Base-by-base conservation (phyloP, 2,888 invertebrate species). In the Volucella bombylans region DNA sequence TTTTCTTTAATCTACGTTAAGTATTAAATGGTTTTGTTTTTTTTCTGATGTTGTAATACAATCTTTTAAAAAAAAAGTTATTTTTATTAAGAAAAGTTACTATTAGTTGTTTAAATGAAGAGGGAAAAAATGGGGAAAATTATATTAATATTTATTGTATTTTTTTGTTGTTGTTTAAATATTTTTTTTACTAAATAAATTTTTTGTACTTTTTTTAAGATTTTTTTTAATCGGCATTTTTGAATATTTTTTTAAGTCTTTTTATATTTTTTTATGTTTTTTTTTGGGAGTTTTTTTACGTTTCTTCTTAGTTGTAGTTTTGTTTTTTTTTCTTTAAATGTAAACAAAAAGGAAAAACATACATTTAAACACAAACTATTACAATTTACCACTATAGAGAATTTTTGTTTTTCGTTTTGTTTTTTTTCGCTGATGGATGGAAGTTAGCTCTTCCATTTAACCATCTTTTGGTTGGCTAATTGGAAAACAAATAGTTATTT, bases 121-220 rank as follows among this genome's bases (percentile, higher is more conserved):
- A 65, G 39, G 64, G 69, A 61, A 47, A 54, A 68, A 59, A 52
- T 47, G 1, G 31, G 31, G 31, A 68, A 74, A 67, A 54, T 41
- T 41, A 50, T 23, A 14, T 67, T 72, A 45, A 71, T 54, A 72
- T 79, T 81, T 77, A 79, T 81, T 85, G 78, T 80, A 85, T 77
- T 86, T 72, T 77, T 73, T 77, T 71, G 1, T 72, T 71, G 1
- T 72, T 64, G 31, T 31, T 31, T 59, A 50, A 65, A 57, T 71
- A 50, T 82, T 80, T 61, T 82, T 87, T 87, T 69, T 74, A 78
- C 82, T 87, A 87, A 87, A 87, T 87, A 87, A 82, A 85, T 87
- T 81, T 87, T 82, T 79, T 77, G 77, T 86, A 72, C 82, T 81
- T 71, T 76, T 82, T 77, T 86, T 78, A 79, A 79, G 68, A 69